phyloP scores from a whole-genome alignment of 1,140 invertebrate species.

The Bilobella aurantiaca region DNA sequence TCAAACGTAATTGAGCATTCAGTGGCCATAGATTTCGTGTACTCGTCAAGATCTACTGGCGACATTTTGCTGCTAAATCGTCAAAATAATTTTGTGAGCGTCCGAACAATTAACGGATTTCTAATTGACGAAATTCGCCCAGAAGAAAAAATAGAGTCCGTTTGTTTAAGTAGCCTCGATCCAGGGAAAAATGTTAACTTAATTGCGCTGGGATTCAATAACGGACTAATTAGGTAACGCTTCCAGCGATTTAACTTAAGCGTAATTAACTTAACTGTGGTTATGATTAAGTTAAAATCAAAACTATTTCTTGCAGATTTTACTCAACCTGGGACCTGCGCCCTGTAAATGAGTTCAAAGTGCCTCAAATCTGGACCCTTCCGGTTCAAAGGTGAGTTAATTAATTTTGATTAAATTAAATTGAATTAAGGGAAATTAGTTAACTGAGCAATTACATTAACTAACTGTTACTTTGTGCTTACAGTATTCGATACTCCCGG shows the following conservation, averaged over 20 bases:
- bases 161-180: constrained; percentile 27
- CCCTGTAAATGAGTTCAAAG: constrained; percentile 31
- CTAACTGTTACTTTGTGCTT: too few species aligned
- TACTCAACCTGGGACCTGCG: constrained; percentile 32
- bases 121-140: constrained; percentile 21
- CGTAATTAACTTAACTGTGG: background rate
- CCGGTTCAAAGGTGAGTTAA: constrained; percentile 25
- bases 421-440: background rate
- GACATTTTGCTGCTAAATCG: constrained; percentile 24
- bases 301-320: constrained; percentile 18
- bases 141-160: constrained; percentile 26
- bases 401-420: background rate
- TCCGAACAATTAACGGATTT: constrained; percentile 32
- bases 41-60: constrained; percentile 28
- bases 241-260: background rate
- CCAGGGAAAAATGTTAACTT: constrained; percentile 33
- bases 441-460: too few species aligned
- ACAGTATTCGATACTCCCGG: constrained; percentile 22
- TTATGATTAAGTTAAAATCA: constrained; percentile 7
- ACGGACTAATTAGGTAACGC: constrained; percentile 25
- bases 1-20: constrained; percentile 20
- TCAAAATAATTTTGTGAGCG: constrained; percentile 10
- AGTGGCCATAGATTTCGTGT: constrained; percentile 17
- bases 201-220: constrained; percentile 30
- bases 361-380: constrained; percentile 19